Evolutionary conservation across 2,113 vertebrate species (phyloP).

Genomic region (Alligator mississippiensis): DNA sequence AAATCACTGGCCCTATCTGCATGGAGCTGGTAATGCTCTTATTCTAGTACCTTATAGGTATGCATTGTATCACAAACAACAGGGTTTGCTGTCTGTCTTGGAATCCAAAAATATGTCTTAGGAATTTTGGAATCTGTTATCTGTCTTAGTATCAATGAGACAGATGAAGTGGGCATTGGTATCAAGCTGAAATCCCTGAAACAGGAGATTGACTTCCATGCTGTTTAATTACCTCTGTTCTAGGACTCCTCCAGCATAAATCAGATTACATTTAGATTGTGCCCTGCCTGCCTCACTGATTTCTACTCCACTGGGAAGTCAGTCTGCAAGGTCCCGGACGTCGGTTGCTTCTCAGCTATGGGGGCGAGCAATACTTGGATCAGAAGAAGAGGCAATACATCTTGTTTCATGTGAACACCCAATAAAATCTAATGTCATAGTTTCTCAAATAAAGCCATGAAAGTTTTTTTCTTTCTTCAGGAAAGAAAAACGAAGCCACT

Average conservation of each 20-base stretch:
- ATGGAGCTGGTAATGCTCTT: no score
- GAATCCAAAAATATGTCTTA: background rate
- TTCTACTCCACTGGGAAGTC: background rate
- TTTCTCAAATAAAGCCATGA: background rate
- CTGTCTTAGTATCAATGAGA: background rate
- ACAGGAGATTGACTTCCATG: background rate
- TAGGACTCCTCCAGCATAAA: background rate
- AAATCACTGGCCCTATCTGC: no score
- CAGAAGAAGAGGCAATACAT: background rate
- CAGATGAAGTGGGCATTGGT: background rate
- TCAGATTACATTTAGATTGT: background rate
- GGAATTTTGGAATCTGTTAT: no score
- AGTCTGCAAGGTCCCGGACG: background rate
- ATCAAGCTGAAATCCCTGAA: background rate
- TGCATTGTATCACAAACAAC: background rate
- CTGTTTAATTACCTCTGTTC: background rate
- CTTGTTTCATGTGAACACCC: background rate
- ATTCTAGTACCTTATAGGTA: no score
- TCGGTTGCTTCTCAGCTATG: background rate
- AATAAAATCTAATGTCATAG: background rate
- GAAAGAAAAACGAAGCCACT: background rate
- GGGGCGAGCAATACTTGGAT: background rate
- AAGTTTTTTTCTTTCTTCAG: background rate
- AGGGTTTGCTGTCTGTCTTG: background rate
- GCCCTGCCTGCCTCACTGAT: background rate